Evolutionary conservation across 2,888 invertebrate genomes (phyloP), one percentile per base, ranked within the genome.

Genomic region (Aphrophora alni): DNA sequence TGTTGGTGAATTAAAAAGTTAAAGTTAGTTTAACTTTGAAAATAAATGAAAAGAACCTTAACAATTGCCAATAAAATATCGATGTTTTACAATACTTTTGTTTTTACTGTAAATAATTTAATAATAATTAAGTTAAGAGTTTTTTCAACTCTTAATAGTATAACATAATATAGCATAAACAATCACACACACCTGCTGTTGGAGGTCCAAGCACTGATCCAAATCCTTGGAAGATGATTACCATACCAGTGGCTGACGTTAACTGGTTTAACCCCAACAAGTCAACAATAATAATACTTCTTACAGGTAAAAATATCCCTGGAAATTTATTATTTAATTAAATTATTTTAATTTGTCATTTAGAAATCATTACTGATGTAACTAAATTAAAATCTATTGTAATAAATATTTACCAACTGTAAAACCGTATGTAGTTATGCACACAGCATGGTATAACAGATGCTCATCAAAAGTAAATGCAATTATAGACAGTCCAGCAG

Each of bases 201-300:
- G 79, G 79, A 5, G 78, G 76, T 8, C 82, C 82, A 17, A 71
- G 14, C 27, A 81, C 76, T 3, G 78, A 26, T 7, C 73, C 81
- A 51, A 79, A 21, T 17, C 81, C 82, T 74, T 78, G 75, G n/a
- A 81, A 28, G 26, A 82, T 26, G 12, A 82, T 73, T 17, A 82
- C n/a, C 44, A 81, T 72, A 0, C 82, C 82, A 28, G 78, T 79
- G 8, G 74, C 69, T 14, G 78, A 59, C 21, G 82, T 81, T 14
- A 82, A 77, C 51, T 74, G 76, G 12, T 81, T 59, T 14, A 82
- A 70, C n/a, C 82, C 82, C 25, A 82, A 44, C 24, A 76, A 77
- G 72, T 82, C 82, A 10, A 82, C 80, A 44, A 82, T 77, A 24
- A 82, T 75, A 21, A 82, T 21, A 74, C 79, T 79, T n/a, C 79